Percentiles rank a stretch among this genome's conserved stretches.
Conservation (phyloP, 2,888 invertebrate genomes). For the Uloborus plumipes region DNA sequence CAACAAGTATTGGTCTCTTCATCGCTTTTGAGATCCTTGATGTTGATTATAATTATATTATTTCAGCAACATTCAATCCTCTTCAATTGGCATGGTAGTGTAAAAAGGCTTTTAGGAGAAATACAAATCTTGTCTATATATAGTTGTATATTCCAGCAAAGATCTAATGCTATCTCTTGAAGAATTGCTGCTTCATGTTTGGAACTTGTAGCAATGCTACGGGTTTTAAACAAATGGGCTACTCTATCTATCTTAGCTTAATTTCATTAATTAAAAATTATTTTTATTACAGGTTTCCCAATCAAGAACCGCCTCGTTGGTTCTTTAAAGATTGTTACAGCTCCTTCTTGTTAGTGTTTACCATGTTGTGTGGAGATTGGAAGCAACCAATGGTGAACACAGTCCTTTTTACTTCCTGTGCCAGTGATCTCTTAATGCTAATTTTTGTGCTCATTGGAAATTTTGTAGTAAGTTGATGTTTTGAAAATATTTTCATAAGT, state of each 20-base stretch:
- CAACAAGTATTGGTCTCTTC: too few species aligned
- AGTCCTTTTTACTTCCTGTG: slow-evolving; percentile 59
- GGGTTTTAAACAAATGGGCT: too few species aligned
- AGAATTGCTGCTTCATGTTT: too few species aligned
- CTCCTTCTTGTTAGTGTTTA: slow-evolving; percentile 58
- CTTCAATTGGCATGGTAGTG: too few species aligned
- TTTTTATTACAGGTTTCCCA: slow-evolving; percentile 34
- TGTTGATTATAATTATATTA: too few species aligned
- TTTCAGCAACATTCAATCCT: too few species aligned
- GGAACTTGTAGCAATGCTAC: too few species aligned
- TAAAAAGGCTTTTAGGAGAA: too few species aligned
- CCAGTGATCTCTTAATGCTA: slow-evolving; percentile 55
- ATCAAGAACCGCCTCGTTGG: slow-evolving; percentile 58
- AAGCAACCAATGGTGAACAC: slow-evolving; percentile 61
- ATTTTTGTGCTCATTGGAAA: slow-evolving; percentile 60
- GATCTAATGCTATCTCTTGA: too few species aligned
- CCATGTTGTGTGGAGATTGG: slow-evolving; percentile 62
- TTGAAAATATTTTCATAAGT: background rate
- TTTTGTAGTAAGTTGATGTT: slow-evolving; percentile 43
- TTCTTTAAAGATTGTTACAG: slow-evolving; percentile 60
- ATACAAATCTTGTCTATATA: too few species aligned
- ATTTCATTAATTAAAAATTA: background rate
- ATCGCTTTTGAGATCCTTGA: too few species aligned
- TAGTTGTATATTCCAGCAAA: too few species aligned
- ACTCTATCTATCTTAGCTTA: background rate